Base-by-base conservation (phyloP, 2,113 vertebrate genomes). In the Rhipidura dahli region DNA sequence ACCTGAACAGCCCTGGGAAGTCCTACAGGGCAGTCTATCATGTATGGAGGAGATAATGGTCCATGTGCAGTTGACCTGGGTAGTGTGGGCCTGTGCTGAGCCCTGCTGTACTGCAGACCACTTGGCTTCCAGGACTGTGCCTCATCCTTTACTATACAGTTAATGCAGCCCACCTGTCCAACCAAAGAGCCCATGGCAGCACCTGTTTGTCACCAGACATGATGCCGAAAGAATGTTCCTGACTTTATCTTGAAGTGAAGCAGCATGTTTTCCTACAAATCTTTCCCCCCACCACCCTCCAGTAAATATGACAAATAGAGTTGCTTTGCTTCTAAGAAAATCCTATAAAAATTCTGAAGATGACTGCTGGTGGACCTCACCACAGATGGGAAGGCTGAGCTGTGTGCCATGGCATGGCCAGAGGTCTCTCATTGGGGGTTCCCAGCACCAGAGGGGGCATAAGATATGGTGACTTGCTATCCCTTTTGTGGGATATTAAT, bases 51-150 rank as follows among this genome's bases (percentile, higher is more conserved):
- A 73, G 59, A 33, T 1, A 16, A 15, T 0, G 0, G 44, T 39
- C 18, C 42, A 19, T 0, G 0, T 16, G 27, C 23, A 57, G 53
- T 0, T 68, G 33, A 59, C 13, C 33, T 30, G 42, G 28, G 70
- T 53, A 60, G 50, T 1, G 1, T 33, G 53, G 47, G 21, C 31
- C 15, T 42, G 16, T 44, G 59, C 56, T 65, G 16, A 53, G n/a
- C 50, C 23, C 15, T 75, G 45, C n/a, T 65, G 21, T 33, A 8
- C 44, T 28, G 30, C 21, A 21, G 23, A 9, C 7, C 13, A 6
- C 16, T 78, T 44, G 76, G 30, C 44, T 37, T 45, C n/a, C 20
- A 31, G 57, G 56, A 37, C 56, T 31, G 13, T 37, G n/a, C 31
- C 61, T 30, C 16, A 9, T 44, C 53, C 35, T 37, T 51, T 65